A percentile compares a stretch with the other conserved stretches of the same genome.
phyloP scores from a whole-genome alignment of 2,797 vertebrate species.

The Coccyzus lansbergi region DNA sequence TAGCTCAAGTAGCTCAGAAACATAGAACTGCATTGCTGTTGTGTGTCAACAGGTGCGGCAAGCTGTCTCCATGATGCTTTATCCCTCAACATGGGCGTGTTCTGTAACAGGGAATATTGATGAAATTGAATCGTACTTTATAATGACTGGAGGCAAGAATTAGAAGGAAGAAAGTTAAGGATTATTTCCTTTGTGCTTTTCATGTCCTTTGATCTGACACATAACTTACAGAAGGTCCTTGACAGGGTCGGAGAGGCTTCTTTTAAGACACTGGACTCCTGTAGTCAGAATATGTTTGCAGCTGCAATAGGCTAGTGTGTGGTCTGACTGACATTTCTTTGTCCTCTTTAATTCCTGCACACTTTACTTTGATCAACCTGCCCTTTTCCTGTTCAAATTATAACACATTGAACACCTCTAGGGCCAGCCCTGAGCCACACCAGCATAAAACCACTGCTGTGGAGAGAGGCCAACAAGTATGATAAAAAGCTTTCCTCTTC shows the following conservation, averaged over 20 bases:
- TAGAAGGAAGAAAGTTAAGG: background rate
- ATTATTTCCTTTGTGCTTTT: background rate
- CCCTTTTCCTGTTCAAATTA: background rate
- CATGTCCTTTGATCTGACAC: conserved; percentile 1
- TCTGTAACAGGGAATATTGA: background rate
- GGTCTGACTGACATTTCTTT: conserved; percentile 3
- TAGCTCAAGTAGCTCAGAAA: background rate
- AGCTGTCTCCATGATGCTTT: background rate
- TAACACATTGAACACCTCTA: background rate
- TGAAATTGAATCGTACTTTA: background rate
- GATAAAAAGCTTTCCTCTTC: background rate
- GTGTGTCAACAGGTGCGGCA: background rate
- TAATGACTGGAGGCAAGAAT: background rate
- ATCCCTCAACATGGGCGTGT: background rate
- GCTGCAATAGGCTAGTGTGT: background rate
- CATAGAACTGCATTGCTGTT: background rate
- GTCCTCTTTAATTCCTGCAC: background rate
- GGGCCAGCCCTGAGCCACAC: background rate
- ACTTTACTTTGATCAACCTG: background rate
- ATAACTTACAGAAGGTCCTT: background rate
- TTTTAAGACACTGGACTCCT: background rate
- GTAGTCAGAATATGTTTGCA: background rate
- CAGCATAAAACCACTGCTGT: background rate
- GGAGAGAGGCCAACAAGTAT: background rate
- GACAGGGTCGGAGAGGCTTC: background rate